Evolutionary conservation across 2,888 invertebrate species (phyloP).

Genomic region (Chromoteleia sp.): DNA sequence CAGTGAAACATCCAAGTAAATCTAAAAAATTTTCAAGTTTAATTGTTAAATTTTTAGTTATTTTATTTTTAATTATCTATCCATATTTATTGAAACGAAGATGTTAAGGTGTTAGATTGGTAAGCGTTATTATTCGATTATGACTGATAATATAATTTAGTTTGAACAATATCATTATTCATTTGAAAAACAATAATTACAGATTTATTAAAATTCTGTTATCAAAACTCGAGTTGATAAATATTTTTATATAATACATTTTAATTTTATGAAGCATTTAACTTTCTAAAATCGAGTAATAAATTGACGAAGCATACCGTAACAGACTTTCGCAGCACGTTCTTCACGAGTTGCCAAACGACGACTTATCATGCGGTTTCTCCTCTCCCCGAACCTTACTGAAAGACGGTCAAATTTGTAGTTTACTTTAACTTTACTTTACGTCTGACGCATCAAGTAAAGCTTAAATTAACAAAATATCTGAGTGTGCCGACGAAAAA

Average conservation of each 20-base stretch:
- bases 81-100: no score
- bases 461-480: slow-evolving; percentile 36
- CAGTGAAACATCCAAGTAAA: slow-evolving; percentile 86
- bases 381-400: slow-evolving; percentile 74
- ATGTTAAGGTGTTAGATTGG: no score
- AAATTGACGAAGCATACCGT: slow-evolving; percentile 74
- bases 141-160: no score
- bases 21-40: slow-evolving; percentile 84
- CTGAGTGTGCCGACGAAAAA: neutral
- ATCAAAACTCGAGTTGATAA: no score
- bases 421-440: slow-evolving; percentile 49
- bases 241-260: slow-evolving; percentile 6
- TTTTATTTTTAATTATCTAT: neutral
- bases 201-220: no score
- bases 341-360: slow-evolving; percentile 77
- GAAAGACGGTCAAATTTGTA: slow-evolving; percentile 63
- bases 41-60: no score
- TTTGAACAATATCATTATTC: no score
- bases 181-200: no score
- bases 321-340: slow-evolving; percentile 79
- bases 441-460: slow-evolving; percentile 8
- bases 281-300: neutral
- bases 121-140: no score
- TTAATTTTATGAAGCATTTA: no score
- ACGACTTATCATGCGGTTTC: slow-evolving; percentile 75